These are phyloP conservation scores for Rutpela maculata DNA, from an alignment of 2,888 invertebrate species.

Conservation along the genomic window DNA sequence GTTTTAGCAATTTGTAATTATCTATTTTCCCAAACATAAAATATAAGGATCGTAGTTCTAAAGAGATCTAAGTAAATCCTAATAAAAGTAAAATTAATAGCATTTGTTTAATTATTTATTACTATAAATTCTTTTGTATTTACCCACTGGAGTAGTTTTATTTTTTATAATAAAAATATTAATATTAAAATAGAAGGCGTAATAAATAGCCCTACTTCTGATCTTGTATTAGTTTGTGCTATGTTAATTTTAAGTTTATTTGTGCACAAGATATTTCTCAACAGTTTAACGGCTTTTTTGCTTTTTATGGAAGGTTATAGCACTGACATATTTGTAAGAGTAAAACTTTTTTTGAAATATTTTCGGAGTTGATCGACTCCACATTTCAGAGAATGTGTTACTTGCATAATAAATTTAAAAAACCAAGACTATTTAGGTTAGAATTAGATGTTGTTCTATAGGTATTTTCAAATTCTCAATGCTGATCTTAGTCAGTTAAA, in stretches of 20 bases:
- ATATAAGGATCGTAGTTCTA: neutral
- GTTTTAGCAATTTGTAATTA: no score
- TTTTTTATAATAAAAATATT: conserved; percentile 24
- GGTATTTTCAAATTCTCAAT: conserved; percentile 40
- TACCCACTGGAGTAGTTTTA: conserved; percentile 12
- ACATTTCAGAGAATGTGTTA: conserved; percentile 22
- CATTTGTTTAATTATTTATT: neutral
- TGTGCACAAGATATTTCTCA: conserved; percentile 28
- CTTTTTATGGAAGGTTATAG: conserved; percentile 28
- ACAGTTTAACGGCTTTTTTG: conserved; percentile 12
- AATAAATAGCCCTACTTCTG: neutral
- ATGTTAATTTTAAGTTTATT: conserved; percentile 31
- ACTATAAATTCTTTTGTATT: conserved; percentile 14
- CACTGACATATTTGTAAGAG: conserved; percentile 28
- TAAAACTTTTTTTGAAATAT: conserved; percentile 12
- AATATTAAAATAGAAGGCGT: conserved; percentile 30
- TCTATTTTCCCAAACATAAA: neutral
- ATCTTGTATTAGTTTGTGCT: conserved; percentile 29
- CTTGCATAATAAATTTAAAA: conserved; percentile 8
- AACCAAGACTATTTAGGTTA: conserved; percentile 36
- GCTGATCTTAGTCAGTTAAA: conserved; percentile 29
- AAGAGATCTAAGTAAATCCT: neutral
- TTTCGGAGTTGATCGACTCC: neutral
- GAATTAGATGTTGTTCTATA: conserved; percentile 36
- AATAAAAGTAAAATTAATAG: neutral